Evolutionary conservation across 2,888 invertebrate genomes (phyloP).

Genomic region (Sericinus montela): DNA sequence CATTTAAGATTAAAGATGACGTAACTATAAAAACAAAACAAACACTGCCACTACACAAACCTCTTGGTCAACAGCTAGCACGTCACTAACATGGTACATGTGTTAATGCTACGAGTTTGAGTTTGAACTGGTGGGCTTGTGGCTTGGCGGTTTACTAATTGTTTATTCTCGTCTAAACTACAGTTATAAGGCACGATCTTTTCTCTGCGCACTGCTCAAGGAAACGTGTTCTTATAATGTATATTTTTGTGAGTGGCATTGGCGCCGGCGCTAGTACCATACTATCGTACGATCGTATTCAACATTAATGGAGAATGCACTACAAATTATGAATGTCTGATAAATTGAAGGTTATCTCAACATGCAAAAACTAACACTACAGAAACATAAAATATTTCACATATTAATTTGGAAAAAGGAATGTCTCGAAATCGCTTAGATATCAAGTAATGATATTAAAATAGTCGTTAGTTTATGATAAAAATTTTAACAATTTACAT

Average conservation of each 20-base stretch:
- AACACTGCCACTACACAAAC: constrained; percentile 48
- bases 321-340: no score
- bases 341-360: no score
- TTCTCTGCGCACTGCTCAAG: neutral
- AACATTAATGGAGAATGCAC: no score
- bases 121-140: constrained; percentile 21
- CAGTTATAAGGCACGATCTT: constrained; percentile 3
- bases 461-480: no score
- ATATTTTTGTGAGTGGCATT: neutral
- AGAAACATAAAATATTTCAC: no score
- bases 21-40: constrained; percentile 71
- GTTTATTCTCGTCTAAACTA: constrained; percentile 12
- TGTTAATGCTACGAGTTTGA: constrained; percentile 40
- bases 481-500: no score
- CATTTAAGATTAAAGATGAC: constrained; percentile 46
- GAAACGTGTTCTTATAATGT: constrained; percentile 13
- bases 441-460: no score
- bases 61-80: constrained; percentile 38
- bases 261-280: neutral
- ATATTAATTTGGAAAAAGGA: no score
- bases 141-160: constrained; percentile 6
- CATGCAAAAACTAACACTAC: no score
- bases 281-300: no score
- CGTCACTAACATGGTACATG: constrained; percentile 40
- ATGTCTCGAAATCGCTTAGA: no score